phyloP scores from a whole-genome alignment of 2,113 vertebrate genomes.

The Coreoperca whiteheadi region DNA sequence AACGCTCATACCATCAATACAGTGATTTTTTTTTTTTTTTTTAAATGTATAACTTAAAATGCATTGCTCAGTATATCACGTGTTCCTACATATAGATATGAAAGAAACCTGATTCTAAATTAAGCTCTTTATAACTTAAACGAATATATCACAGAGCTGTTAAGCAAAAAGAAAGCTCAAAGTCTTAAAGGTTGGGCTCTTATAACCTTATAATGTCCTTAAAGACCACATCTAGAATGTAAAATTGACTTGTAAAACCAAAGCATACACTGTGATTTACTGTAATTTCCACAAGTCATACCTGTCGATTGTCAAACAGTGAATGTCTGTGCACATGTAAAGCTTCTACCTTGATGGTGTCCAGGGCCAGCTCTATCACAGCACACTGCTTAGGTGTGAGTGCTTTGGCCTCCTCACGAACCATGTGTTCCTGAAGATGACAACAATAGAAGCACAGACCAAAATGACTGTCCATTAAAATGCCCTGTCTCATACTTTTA shows the following conservation, averaged over 20 bases:
- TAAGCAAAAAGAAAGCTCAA: background rate
- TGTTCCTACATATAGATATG: background rate
- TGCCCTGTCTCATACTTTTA: background rate
- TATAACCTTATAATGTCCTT: background rate
- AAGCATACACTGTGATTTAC: background rate
- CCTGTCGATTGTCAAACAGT: background rate
- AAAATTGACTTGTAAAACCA: background rate
- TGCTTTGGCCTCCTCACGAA: constrained; percentile 96
- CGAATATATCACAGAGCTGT: background rate
- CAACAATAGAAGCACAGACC: background rate
- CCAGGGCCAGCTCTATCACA: constrained; percentile 95
- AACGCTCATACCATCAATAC: background rate
- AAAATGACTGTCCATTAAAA: constrained; percentile 4
- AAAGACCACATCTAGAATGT: background rate
- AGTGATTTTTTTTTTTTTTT: background rate
- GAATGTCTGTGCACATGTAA: background rate
- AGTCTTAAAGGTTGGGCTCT: background rate
- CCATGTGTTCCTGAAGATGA: constrained; percentile 94
- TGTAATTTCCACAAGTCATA: background rate
- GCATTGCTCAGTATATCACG: background rate
- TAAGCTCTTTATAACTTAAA: background rate
- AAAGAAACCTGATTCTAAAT: background rate
- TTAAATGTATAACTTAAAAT: background rate
- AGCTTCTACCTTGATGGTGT: constrained; percentile 94
- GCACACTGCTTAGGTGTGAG: constrained; percentile 97